Base-by-base conservation (phyloP, 2,797 vertebrate genomes). In the Hemibagrus guttatus region DNA sequence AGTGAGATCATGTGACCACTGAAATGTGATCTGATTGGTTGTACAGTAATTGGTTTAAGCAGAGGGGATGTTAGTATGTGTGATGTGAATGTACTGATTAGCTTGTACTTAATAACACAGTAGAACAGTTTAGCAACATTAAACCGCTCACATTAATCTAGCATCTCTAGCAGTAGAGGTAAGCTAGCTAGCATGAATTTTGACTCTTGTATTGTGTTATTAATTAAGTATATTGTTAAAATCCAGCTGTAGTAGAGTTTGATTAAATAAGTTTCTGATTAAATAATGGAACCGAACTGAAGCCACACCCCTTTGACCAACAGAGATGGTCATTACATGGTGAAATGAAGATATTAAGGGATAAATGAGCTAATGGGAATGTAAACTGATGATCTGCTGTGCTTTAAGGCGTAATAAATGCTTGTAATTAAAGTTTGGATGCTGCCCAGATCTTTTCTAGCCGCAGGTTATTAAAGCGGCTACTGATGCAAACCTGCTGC, bases 381-480 rank as follows among this genome's bases (percentile, higher is more conserved):
- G 26, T 74, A 52, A 74, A 58, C 26, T 35, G 28, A 39, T 39
- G 13, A 39, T 21, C 23, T 59, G 56, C 3, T 5, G 4, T 14
- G 11, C 31, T 16, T 63, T 63, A 63, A 42, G 6, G n/a, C 23
- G 7, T 39, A 2, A 23, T 23, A 42, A 61, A 61, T 49, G 39
- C 19, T 64, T 64, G 26, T 28, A 81, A 49, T 81, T 4, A 28
- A 17, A 9, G 42, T 63, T 59, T 46, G 78, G 23, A 61, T 2
- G 13, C 23, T 14, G 59, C 76, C 28, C 76, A 46, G 21, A 61
- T 26, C 35, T 80, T 0, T 12, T 42, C 6, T 56, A 42, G 21
- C 26, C n/a, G 54, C 64, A 39, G 61, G 78, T 83, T 19, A 81
- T 88, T 85, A 85, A 78, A 69, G 58, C 14, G 12, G n/a, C n/a